Percentiles rank a stretch among this genome's conserved stretches.
Conservation (phyloP, 1,140 invertebrate species). For the Andricus grossulariae region DNA sequence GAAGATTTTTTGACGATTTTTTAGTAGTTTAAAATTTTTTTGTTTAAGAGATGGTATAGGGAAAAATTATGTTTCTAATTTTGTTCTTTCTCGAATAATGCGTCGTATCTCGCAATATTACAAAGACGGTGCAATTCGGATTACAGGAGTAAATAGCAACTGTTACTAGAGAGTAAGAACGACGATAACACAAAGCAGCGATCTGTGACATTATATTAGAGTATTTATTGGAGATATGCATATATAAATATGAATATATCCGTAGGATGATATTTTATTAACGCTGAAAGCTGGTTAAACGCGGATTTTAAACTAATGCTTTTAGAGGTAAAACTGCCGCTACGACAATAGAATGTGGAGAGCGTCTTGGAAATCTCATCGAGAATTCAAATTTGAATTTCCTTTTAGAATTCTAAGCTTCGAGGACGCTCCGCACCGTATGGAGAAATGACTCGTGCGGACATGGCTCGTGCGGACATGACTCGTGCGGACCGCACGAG, state of each 20-base stretch:
- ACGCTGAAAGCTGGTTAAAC: conserved; percentile 51
- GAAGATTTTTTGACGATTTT: too few relatives aligned
- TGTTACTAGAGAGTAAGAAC: conserved; percentile 33
- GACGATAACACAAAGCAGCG: conserved; percentile 58
- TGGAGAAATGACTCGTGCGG: too few relatives aligned
- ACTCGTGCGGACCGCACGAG: too few relatives aligned
- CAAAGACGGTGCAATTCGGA: conserved; percentile 55
- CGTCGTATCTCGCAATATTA: conserved; percentile 44
- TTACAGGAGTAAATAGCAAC: conserved; percentile 8
- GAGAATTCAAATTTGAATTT: neutral
- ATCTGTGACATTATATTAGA: conserved; percentile 71
- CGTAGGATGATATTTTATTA: conserved; percentile 68
- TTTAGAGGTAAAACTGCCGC: conserved; percentile 61
- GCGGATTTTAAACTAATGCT: conserved; percentile 49
- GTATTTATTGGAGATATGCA: conserved; percentile 64
- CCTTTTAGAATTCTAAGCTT: neutral
- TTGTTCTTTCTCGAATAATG: neutral
- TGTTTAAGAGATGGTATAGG: neutral
- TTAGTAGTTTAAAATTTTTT: neutral
- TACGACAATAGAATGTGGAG: conserved; percentile 61
- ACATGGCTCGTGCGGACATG: too few relatives aligned
- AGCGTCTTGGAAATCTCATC: conserved; percentile 2
- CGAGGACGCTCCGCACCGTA: conserved; percentile 3
- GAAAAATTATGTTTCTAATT: conserved; percentile 15
- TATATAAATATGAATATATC: conserved; percentile 47